Conservation (phyloP, 2,113 vertebrate genomes). For the Gyps fulvus region DNA sequence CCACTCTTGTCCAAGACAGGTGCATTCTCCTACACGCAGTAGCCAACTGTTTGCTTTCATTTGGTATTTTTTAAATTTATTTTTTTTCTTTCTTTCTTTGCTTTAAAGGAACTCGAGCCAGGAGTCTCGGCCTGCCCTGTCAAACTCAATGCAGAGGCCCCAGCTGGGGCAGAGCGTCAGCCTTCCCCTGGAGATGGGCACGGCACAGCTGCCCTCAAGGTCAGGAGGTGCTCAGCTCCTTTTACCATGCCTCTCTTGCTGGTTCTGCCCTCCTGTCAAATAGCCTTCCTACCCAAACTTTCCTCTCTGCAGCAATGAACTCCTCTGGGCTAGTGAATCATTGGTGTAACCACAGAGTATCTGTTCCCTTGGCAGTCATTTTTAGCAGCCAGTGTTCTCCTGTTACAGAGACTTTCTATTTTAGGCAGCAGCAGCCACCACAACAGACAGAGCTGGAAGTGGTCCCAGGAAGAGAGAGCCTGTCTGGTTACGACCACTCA, state of each 20-base stretch:
- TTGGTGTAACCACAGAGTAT: not conserved
- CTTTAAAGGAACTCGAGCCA: conserved; percentile 84
- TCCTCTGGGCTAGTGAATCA: not conserved
- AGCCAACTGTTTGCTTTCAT: not conserved
- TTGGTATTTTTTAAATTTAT: not conserved
- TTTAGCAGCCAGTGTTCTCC: not conserved
- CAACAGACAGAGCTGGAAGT: conserved; percentile 87
- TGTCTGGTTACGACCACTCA: conserved; percentile 79
- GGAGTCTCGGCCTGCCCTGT: conserved; percentile 84
- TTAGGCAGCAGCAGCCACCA: conserved; percentile 76
- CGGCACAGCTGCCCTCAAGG: conserved; percentile 83
- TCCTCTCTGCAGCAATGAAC: not conserved
- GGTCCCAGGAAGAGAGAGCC: conserved; percentile 78
- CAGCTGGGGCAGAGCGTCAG: conserved; percentile 82
- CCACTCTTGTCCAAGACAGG: fast-evolving
- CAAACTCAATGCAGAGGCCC: conserved; percentile 82
- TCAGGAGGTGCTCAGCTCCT: conserved; percentile 67
- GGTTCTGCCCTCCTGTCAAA: not conserved
- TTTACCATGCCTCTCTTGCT: not conserved
- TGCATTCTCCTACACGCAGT: fast-evolving
- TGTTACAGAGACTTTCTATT: not conserved
- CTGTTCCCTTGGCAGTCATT: not conserved
- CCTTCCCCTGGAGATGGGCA: conserved; percentile 84
- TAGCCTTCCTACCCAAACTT: not conserved
- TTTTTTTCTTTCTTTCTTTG: not conserved